Evolutionary conservation across 2,113 vertebrate genomes (phyloP), one percentile per base, ranked within the genome.

Genomic region (Panthera leo): DNA sequence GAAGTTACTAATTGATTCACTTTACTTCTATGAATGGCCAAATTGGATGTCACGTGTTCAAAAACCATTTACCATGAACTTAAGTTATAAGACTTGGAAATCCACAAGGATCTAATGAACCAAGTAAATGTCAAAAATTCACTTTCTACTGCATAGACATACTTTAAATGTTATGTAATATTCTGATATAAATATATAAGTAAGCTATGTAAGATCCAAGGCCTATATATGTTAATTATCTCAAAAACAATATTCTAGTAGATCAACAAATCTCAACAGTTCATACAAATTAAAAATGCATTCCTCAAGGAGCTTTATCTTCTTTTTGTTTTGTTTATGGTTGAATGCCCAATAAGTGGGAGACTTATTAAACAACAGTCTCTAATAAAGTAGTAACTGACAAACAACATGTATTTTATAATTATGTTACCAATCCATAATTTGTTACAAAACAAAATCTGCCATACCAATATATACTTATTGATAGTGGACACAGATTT

Each of bases 211-310:
- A 80, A 68, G 68, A 79, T 63, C 13, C 76, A 91, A 88, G 31
- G 23, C 58, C 68, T 94, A n/a, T 25, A 82, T 48, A 70, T 51
- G 23, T 70, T 86, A 82, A 55, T 25, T 82, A 67, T 42, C 36
- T 90, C 80, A 73, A 79, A 95, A 48, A 92, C 51, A 94, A 83
- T 84, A 94, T 94, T 90, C 84, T 83, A 61, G 51, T 65, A 70
- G 6, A 71, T 88, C 1, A 67, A 34, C 61, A 91, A 88, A 90
- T 67, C 21, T 63, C 90, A 96, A 73, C 34, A 85, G 55, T 91
- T 89, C 76, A 89, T 87, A 84, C 16, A 96, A 92, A 93, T 85
- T 67, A 93, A 85, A 70, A 92, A 86, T 84, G 53, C 51, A 93
- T 95, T 95, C 15, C 36, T 80, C 78, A 93, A 94, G 31, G 79